Conservation (phyloP, 2,888 invertebrate species). For the Scaeva pyrastri region DNA sequence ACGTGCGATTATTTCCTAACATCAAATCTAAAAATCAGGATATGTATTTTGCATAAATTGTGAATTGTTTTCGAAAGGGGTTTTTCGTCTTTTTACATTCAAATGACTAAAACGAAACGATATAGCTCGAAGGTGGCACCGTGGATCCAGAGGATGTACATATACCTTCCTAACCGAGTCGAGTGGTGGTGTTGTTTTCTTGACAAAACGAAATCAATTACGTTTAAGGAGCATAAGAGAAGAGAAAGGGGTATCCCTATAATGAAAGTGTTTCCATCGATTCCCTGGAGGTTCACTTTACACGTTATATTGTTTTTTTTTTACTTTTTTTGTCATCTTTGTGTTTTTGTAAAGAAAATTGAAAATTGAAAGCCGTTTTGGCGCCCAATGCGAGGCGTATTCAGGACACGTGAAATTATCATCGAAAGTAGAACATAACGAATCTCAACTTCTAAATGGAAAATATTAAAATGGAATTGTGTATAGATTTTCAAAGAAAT, state of each 20-base stretch:
- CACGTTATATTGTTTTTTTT: slow-evolving; percentile 30
- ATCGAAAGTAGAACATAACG: slow-evolving; percentile 34
- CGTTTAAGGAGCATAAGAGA: slow-evolving; percentile 27
- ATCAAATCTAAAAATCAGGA: slow-evolving; percentile 63
- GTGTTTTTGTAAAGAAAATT: slow-evolving; percentile 44
- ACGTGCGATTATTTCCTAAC: slow-evolving; percentile 69
- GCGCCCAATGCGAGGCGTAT: slow-evolving; percentile 36
- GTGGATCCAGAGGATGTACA: no score
- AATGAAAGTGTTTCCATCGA: slow-evolving; percentile 69
- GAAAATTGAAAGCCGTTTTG: slow-evolving; percentile 58
- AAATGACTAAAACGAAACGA: slow-evolving; percentile 51
- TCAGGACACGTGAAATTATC: slow-evolving; percentile 59
- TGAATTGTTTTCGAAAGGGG: slow-evolving; percentile 55
- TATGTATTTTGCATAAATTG: slow-evolving; percentile 71
- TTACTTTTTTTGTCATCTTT: slow-evolving; percentile 7
- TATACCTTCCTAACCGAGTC: no score
- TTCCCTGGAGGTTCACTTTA: slow-evolving; percentile 25
- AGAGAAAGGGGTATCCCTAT: slow-evolving; percentile 31
- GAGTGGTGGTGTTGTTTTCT: slow-evolving; percentile 50
- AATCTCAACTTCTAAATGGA: slow-evolving; percentile 13
- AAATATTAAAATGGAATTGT: slow-evolving; percentile 55
- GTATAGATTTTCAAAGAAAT: slow-evolving; percentile 35
- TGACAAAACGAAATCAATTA: slow-evolving; percentile 69
- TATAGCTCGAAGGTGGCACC: slow-evolving; percentile 20
- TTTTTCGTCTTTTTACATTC: slow-evolving; percentile 17